phyloP scores from a whole-genome alignment of 2,888 invertebrate species.

The Pseudoips prasinana region DNA sequence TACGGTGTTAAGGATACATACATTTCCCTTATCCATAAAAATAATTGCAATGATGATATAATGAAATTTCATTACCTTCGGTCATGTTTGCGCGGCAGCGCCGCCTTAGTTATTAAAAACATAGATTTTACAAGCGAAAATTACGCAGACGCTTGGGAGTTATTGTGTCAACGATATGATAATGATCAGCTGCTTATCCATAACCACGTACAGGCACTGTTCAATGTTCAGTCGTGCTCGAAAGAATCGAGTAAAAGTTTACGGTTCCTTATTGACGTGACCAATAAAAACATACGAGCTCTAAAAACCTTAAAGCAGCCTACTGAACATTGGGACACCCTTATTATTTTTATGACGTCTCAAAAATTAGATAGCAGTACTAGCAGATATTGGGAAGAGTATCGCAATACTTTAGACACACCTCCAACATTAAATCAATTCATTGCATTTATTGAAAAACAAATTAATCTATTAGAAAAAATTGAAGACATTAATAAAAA shows the following conservation, averaged over 20 bases:
- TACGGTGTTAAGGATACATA: constrained; percentile 3
- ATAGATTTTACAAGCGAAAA: constrained; percentile 2
- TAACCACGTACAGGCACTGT: constrained; percentile 4
- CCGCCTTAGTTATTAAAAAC: constrained; percentile 1
- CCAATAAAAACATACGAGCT: constrained; percentile 8
- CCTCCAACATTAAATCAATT: not conserved
- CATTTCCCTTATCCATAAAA: constrained; percentile 5
- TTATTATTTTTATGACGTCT: constrained; percentile 10
- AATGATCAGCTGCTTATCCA: constrained; percentile 6
- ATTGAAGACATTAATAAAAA: not conserved
- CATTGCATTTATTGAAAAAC: not conserved
- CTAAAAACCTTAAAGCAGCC: constrained; percentile 9
- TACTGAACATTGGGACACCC: constrained; percentile 7
- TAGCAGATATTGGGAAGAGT: constrained; percentile 7
- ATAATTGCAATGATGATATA: constrained; percentile 4
- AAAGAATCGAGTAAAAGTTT: not conserved
- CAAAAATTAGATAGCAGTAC: constrained; percentile 6
- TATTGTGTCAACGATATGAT: constrained; percentile 7
- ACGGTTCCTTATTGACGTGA: constrained; percentile 4
- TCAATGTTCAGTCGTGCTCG: not conserved
- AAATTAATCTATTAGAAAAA: constrained; percentile 1
- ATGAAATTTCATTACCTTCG: constrained; percentile 9
- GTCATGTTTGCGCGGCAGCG: not conserved
- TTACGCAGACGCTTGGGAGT: constrained; percentile 4
- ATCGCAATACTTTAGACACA: not conserved